phyloP scores from a whole-genome alignment of 2,797 vertebrate species.

The Labeo calbasu region DNA sequence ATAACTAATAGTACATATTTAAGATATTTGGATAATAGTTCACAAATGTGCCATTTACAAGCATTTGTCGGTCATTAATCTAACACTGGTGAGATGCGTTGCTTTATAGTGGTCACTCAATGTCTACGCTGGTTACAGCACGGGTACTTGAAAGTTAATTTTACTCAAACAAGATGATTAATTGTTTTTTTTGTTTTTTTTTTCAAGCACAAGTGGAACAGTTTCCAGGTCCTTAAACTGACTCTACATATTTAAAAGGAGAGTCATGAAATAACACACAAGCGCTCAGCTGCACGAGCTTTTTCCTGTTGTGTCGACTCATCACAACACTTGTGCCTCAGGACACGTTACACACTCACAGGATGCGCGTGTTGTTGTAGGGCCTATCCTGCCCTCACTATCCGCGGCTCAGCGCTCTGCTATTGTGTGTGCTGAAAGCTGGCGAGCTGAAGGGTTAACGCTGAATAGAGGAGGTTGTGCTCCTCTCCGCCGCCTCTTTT shows the following conservation, averaged over 20 bases:
- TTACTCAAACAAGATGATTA: not conserved
- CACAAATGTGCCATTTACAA: not conserved
- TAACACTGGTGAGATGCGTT: not conserved
- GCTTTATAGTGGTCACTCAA: too few relatives aligned
- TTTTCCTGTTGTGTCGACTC: slow-evolving; percentile 46
- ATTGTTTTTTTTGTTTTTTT: not conserved
- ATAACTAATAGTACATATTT: not conserved
- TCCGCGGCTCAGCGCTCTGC: slow-evolving; percentile 49
- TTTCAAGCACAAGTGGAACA: not conserved
- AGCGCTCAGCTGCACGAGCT: not conserved
- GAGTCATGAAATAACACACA: not conserved
- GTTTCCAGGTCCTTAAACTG: not conserved
- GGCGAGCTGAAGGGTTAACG: slow-evolving; percentile 70
- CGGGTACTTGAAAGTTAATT: not conserved
- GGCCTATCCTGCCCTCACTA: slow-evolving; percentile 19
- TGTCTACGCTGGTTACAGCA: not conserved
- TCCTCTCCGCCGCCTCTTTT: slow-evolving; percentile 78
- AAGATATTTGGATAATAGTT: not conserved
- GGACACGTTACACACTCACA: slow-evolving; percentile 51
- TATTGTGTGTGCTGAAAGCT: slow-evolving; percentile 56
- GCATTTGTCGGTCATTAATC: not conserved
- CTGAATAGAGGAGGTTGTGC: slow-evolving; percentile 76
- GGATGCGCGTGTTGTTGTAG: slow-evolving; percentile 33
- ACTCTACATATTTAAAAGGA: not conserved
- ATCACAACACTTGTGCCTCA: slow-evolving; percentile 51